A percentile compares a stretch with the other conserved stretches of the same genome.
Evolutionary conservation across 2,888 invertebrate species (phyloP).

Genomic region (Xanthostigma xanthostigma): DNA sequence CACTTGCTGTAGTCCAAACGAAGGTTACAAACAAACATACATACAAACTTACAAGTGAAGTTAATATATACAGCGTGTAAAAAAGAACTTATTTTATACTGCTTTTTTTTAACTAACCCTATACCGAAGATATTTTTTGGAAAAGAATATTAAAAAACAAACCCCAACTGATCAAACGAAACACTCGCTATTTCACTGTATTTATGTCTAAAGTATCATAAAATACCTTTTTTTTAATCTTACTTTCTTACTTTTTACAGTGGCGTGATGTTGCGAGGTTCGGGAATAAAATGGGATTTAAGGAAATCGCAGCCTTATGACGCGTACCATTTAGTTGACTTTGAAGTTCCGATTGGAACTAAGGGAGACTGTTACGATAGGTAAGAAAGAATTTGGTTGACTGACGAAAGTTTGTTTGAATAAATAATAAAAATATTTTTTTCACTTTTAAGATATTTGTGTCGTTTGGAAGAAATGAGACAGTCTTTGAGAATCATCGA

Average conservation of each 20-base stretch:
- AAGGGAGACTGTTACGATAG: slow-evolving; percentile 97
- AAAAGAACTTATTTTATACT: no score
- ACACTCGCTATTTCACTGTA: no score
- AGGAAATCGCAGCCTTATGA: slow-evolving; percentile 94
- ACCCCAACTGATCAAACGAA: no score
- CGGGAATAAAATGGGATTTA: slow-evolving; percentile 98
- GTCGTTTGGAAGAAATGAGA: slow-evolving; percentile 87
- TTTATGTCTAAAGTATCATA: background rate
- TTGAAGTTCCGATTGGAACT: slow-evolving; percentile 91
- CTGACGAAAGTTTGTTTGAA: background rate
- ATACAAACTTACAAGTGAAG: no score
- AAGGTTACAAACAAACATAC: no score
- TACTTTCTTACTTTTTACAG: slow-evolving; percentile 32
- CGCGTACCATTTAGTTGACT: slow-evolving; percentile 84
- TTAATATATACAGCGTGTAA: no score
- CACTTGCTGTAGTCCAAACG: no score
- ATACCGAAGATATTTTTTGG: no score
- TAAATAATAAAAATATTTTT: background rate
- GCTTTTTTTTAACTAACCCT: no score
- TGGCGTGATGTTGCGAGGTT: slow-evolving; percentile 96
- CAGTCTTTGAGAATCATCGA: slow-evolving; percentile 88
- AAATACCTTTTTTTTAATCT: no score
- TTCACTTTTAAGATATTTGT: slow-evolving; percentile 54
- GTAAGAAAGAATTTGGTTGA: slow-evolving; percentile 25
- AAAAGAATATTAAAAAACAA: no score